A percentile compares a stretch with the other conserved stretches of the same genome.
These are phyloP conservation scores for Taurulus bubalis DNA, from an alignment of 2,113 vertebrate species.

Conservation along the genomic window DNA sequence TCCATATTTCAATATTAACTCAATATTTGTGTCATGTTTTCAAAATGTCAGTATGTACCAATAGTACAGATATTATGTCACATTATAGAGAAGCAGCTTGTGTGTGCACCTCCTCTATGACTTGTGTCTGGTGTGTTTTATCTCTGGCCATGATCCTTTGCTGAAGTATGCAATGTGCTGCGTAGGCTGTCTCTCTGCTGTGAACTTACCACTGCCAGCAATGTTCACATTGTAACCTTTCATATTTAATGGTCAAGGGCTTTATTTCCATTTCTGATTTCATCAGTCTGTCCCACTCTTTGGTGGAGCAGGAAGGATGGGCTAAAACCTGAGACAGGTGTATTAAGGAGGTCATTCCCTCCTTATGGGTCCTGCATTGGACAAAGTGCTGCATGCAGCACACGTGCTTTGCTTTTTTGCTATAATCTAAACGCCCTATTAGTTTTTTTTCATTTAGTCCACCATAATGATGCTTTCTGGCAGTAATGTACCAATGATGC, in stretches of 20 bases:
- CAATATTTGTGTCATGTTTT: background rate
- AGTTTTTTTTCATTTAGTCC: background rate
- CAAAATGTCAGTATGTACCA: background rate
- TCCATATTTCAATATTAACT: background rate
- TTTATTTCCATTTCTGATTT: conserved; percentile 11
- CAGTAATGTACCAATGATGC: background rate
- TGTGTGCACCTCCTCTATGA: conserved; percentile 5
- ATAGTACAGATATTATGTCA: background rate
- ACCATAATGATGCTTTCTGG: background rate
- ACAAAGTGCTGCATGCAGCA: background rate
- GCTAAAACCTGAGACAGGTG: conserved; percentile 2
- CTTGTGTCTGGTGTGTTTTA: background rate
- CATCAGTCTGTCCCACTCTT: background rate
- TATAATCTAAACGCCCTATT: background rate
- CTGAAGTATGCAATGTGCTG: conserved; percentile 18
- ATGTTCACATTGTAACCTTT: conserved; percentile 15
- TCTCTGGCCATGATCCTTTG: conserved; percentile 16
- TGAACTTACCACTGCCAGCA: conserved; percentile 13
- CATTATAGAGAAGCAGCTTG: background rate
- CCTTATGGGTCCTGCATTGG: background rate
- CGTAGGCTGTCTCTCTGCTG: conserved; percentile 24
- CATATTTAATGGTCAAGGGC: conserved; percentile 21
- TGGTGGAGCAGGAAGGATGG: conserved; percentile 6
- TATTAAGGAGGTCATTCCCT: background rate
- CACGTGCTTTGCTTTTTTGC: background rate